Evolutionary conservation across 1,140 invertebrate genomes (phyloP).

Genomic region (Polypedilum pembai): DNA sequence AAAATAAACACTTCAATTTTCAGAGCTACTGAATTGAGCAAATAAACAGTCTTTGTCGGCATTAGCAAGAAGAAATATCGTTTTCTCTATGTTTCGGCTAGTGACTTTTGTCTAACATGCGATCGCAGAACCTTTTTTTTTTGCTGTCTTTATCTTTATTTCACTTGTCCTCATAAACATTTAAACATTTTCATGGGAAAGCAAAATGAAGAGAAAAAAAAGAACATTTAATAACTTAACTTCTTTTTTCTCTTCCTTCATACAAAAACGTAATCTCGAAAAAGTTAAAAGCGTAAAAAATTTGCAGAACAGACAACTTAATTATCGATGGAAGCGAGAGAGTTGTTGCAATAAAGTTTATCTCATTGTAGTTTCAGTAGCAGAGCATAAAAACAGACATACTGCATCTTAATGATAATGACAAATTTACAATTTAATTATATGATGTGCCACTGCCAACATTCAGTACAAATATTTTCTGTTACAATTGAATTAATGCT

Average conservation of each 20-base stretch:
- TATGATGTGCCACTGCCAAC: background rate
- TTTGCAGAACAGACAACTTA: conserved; percentile 26
- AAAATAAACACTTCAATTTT: conserved; percentile 25
- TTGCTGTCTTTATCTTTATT: background rate
- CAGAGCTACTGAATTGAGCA: conserved; percentile 23
- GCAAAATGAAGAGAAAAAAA: background rate
- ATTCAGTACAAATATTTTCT: conserved; percentile 21
- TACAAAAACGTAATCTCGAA: conserved; percentile 9
- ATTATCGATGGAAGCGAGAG: background rate
- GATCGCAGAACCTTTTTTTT: background rate
- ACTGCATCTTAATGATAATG: background rate
- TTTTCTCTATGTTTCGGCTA: background rate
- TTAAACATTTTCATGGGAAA: conserved; percentile 23
- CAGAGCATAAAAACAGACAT: background rate
- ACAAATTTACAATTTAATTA: background rate
- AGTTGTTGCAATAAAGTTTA: background rate
- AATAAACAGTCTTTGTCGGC: conserved; percentile 21
- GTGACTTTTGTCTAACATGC: no score
- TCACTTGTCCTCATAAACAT: conserved; percentile 5
- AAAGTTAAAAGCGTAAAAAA: conserved; percentile 24
- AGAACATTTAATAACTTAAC: background rate
- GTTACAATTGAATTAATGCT: conserved; percentile 24
- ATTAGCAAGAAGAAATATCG: background rate
- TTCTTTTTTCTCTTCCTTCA: background rate
- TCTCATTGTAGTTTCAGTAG: background rate